These are phyloP conservation scores for Phengaris alcon DNA, from an alignment of 2,888 invertebrate genomes.

Conservation along the genomic window DNA sequence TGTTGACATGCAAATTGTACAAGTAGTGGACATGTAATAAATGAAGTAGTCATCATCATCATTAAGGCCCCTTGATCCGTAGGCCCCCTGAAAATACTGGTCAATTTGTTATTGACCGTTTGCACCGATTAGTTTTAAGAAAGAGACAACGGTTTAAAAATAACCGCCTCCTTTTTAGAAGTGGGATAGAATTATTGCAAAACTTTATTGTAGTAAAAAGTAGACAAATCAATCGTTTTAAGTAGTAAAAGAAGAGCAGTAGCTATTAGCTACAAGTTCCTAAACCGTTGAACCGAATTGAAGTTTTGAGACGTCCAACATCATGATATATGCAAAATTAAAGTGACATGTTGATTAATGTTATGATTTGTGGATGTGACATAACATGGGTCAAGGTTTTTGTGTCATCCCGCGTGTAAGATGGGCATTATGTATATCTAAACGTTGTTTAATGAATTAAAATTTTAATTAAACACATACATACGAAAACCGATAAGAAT, in stretches of 20 bases:
- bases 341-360: constrained; percentile 17
- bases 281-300: not conserved
- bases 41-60: no score
- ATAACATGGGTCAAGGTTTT: constrained; percentile 23
- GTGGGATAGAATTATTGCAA: no score
- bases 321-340: constrained; percentile 1
- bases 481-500: not conserved
- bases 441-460: not conserved
- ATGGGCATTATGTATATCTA: not conserved
- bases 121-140: no score
- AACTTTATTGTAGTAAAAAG: no score
- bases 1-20: constrained; percentile 14
- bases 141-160: no score
- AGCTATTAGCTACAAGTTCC: not conserved
- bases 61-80: no score
- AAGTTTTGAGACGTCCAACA: not conserved
- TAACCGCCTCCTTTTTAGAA: no score
- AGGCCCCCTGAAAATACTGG: no score
- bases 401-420: constrained; percentile 5
- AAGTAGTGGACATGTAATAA: not conserved
- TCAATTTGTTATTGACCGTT: no score
- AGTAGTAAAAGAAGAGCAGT: not conserved
- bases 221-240: no score
- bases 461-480: not conserved
- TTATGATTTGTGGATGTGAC: constrained; percentile 4